Evolutionary conservation across 2,888 invertebrate genomes (phyloP).

Genomic region (Pyrgus malvae): DNA sequence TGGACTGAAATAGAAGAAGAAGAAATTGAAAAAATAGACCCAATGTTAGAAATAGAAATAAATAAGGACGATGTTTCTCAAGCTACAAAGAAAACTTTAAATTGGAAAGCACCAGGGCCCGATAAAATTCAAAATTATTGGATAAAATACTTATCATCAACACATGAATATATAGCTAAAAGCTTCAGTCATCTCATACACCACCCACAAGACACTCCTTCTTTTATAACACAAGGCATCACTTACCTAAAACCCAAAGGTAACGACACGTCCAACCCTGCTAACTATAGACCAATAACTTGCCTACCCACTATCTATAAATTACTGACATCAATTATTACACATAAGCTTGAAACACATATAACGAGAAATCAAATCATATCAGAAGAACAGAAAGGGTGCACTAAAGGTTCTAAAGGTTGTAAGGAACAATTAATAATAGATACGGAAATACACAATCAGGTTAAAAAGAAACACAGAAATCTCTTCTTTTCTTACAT

Average conservation of each 20-base stretch:
- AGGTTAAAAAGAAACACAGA: neutral
- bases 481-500: too few species aligned
- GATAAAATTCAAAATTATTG: too few species aligned
- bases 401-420: neutral
- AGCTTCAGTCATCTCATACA: conserved; percentile 3
- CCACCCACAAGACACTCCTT: conserved; percentile 2
- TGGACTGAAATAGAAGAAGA: conserved; percentile 11
- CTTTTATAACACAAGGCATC: conserved; percentile 16
- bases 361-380: conserved; percentile 19
- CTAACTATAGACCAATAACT: conserved; percentile 38
- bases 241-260: conserved; percentile 20
- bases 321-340: conserved; percentile 26
- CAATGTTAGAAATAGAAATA: conserved; percentile 9
- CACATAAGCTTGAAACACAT: conserved; percentile 19
- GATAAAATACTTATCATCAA: conserved; percentile 14
- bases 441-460: neutral
- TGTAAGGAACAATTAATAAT: conserved; percentile 5
- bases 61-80: conserved; percentile 5
- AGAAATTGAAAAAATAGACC: neutral
- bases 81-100: conserved; percentile 9
- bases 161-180: conserved; percentile 9
- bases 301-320: conserved; percentile 35
- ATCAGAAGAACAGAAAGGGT: conserved; percentile 13
- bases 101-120: conserved; percentile 28
- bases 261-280: conserved; percentile 28